phyloP scores from a whole-genome alignment of 2,888 invertebrate species.

The Plebejus melissa region DNA sequence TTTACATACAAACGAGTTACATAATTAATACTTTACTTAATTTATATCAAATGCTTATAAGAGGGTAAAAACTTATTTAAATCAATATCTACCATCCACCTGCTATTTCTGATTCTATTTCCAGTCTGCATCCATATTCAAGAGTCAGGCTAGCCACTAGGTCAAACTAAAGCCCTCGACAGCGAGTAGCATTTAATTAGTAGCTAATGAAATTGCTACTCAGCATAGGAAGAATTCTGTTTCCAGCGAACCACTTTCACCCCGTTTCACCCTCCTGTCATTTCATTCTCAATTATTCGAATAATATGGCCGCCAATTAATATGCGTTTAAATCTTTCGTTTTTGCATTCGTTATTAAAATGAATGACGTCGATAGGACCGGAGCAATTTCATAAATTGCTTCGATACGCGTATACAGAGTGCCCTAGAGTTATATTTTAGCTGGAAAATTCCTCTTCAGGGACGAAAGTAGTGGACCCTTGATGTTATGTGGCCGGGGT shows the following conservation, averaged over 20 bases:
- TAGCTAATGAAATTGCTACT: slow-evolving; percentile 14
- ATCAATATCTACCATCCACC: background rate
- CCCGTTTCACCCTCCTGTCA: background rate
- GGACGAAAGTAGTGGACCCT: too few relatives aligned
- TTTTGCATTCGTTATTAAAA: slow-evolving; percentile 7
- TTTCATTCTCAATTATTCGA: slow-evolving; percentile 10
- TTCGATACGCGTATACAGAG: background rate
- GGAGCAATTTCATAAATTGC: slow-evolving; percentile 1
- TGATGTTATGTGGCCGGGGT: too few relatives aligned
- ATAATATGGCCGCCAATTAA: slow-evolving; percentile 15
- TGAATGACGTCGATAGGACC: slow-evolving; percentile 1
- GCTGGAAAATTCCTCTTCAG: too few relatives aligned
- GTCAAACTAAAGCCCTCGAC: slow-evolving; percentile 18
- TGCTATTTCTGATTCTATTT: background rate
- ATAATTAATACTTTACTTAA: background rate
- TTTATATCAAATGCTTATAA: background rate
- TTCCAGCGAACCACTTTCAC: background rate
- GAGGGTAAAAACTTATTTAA: too few relatives aligned
- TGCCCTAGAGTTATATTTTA: background rate
- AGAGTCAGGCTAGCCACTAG: slow-evolving; percentile 10
- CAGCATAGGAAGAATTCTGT: slow-evolving; percentile 11
- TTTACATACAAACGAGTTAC: background rate
- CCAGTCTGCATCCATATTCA: slow-evolving; percentile 8
- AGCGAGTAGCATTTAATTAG: slow-evolving; percentile 10
- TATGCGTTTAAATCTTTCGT: slow-evolving; percentile 2